phyloP scores from a whole-genome alignment of 2,888 invertebrate species.

The Smittia aterrima region DNA sequence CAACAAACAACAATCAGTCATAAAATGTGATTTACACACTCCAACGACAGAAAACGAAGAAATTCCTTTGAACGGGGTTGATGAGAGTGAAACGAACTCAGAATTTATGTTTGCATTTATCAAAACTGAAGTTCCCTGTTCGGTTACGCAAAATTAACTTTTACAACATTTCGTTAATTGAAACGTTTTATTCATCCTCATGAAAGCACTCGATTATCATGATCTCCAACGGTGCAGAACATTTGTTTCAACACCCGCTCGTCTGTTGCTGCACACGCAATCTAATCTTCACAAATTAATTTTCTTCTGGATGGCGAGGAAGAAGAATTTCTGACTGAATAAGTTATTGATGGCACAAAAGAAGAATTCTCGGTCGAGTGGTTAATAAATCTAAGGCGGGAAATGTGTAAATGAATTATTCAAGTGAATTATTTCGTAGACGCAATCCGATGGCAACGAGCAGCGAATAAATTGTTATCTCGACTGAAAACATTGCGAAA shows the following conservation, averaged over 20 bases:
- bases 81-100: not conserved
- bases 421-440: not conserved
- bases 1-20: constrained; percentile 8
- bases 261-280: constrained; percentile 7
- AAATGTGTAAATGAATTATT: not conserved
- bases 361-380: constrained; percentile 7
- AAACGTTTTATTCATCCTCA: constrained; percentile 25
- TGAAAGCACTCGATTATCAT: constrained; percentile 3
- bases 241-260: constrained; percentile 20
- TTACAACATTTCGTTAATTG: constrained; percentile 25
- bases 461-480: not conserved
- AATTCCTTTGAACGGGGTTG: not conserved
- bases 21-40: constrained; percentile 1
- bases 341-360: not conserved
- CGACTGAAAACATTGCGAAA: not conserved
- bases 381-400: not conserved
- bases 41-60: not conserved
- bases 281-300: constrained; percentile 17
- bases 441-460: not conserved
- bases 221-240: constrained; percentile 24
- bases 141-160: constrained; percentile 31
- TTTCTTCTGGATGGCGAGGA: not conserved
- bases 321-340: not conserved
- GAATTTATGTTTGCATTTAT: too few species aligned
- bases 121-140: not conserved